Evolutionary conservation across 2,797 vertebrate genomes (phyloP).

Genomic region (Staurois parvus): DNA sequence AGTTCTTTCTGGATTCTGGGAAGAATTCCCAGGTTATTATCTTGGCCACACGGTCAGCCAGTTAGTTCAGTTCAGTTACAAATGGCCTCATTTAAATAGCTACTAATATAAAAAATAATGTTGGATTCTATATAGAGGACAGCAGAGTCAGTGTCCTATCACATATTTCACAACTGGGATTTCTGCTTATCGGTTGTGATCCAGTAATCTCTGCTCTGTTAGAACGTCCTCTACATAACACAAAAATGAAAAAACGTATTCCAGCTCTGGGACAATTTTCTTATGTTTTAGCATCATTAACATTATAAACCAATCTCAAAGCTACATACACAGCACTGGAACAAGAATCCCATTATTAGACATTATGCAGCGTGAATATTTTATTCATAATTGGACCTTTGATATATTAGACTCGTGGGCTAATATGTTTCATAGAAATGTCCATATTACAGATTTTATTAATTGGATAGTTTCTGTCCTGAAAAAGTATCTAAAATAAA

Average conservation of each 20-base stretch:
- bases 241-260: neutral
- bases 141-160: neutral
- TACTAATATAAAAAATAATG: neutral
- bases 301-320: slow-evolving; percentile 18
- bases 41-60: neutral
- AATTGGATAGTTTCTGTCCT: neutral
- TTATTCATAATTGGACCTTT: slow-evolving; percentile 7
- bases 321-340: neutral
- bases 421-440: slow-evolving; percentile 14
- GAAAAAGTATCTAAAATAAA: neutral
- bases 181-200: neutral
- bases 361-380: slow-evolving; percentile 20
- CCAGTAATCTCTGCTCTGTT: neutral
- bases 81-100: neutral
- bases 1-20: neutral
- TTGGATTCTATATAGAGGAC: neutral
- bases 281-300: neutral
- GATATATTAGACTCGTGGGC: neutral
- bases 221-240: slow-evolving; percentile 7
- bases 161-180: neutral
- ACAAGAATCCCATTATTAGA: slow-evolving; percentile 9
- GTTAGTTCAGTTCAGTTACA: neutral
- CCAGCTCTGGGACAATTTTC: slow-evolving; percentile 3
- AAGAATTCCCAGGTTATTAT: neutral
- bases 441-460: slow-evolving; percentile 4